Evolutionary conservation across 2,113 vertebrate species (phyloP), one percentile per base, ranked within the genome.

Genomic region (Syngnathus floridae): DNA sequence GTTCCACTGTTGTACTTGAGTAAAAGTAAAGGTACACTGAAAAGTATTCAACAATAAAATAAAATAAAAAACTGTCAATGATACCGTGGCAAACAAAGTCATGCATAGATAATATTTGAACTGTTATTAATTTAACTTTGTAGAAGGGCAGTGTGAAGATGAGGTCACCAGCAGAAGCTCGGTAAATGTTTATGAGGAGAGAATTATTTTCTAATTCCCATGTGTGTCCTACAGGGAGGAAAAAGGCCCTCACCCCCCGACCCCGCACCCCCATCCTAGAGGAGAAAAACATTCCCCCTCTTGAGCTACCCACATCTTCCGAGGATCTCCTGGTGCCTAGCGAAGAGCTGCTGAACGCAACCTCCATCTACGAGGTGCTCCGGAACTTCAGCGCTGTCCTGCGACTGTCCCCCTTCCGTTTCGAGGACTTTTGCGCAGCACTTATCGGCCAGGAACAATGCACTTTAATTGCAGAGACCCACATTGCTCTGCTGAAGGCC

Each of bases 341-440:
- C 0, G 92, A 95, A 85, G 94, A 98, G 87, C 92, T 99, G 75
- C 94, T 99, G 81, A 96, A 93, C 64, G 93, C 93, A 40, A 91
- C 91, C 68, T 94, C 97, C 76, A 92, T 99, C 85, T 98, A 96
- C 48, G 97, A 99, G 89, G 95, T 98, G 74, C 88, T 99, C 19
- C 91, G 94, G 87, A 97, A 94, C 92, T 98, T 99, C 90, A 93
- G 94, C 90, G 93, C 92, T 3, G 97, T 98, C 74, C 91, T 98
- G 65, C 94, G 97, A 35, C 91, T 98, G 57, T 99, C 97, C 51
- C 95, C 94, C 60, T 99, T 98, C 88, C 94, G 95, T 81, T 99
- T 99, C 73, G 96, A 98, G 92, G 96, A 99, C 91, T 98, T 98
- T 73, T 99, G 97, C 43, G 95, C 95, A 0, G 94, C 97, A 13